Conservation (phyloP, 1,140 invertebrate species). For the Drosophila aff. region DNA sequence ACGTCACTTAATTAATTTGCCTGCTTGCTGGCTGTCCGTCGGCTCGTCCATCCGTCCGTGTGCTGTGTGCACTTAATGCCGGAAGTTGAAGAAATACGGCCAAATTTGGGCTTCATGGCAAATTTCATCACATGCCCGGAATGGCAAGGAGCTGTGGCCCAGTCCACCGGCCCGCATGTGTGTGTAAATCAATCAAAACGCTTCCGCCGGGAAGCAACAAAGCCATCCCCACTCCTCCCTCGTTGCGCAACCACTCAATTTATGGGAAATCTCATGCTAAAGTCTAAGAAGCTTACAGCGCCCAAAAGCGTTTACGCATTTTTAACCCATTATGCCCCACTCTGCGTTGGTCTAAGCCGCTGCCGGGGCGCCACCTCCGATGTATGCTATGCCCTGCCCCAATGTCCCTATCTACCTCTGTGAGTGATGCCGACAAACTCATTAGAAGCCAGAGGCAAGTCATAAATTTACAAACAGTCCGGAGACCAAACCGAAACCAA, state of each 20-base stretch:
- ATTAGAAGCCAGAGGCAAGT: conserved; percentile 77
- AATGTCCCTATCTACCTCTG: conserved; percentile 36
- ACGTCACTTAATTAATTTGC: conserved; percentile 82
- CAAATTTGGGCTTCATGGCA: conserved; percentile 71
- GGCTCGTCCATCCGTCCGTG: not conserved
- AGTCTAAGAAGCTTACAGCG: conserved; percentile 80
- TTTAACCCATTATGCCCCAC: conserved; percentile 70
- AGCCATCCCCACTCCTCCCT: not conserved
- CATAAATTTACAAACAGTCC: conserved; percentile 78
- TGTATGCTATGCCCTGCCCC: not conserved
- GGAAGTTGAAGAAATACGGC: conserved; percentile 82
- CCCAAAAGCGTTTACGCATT: conserved; percentile 79
- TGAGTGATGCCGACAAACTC: conserved; percentile 81
- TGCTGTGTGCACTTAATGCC: conserved; percentile 76
- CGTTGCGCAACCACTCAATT: conserved; percentile 51
- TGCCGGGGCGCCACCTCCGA: conserved; percentile 35
- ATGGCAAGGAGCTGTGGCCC: conserved; percentile 47
- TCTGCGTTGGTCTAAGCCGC: conserved; percentile 46
- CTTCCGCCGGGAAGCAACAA: conserved; percentile 58
- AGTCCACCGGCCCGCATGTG: conserved; percentile 20
- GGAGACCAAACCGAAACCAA: conserved; percentile 36
- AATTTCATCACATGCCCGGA: conserved; percentile 68
- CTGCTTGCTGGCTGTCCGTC: conserved; percentile 38
- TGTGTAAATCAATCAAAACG: conserved; percentile 80
- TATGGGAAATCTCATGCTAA: conserved; percentile 78